phyloP scores from a whole-genome alignment of 2,888 invertebrate genomes.

The Megaustenia siamemsis region DNA sequence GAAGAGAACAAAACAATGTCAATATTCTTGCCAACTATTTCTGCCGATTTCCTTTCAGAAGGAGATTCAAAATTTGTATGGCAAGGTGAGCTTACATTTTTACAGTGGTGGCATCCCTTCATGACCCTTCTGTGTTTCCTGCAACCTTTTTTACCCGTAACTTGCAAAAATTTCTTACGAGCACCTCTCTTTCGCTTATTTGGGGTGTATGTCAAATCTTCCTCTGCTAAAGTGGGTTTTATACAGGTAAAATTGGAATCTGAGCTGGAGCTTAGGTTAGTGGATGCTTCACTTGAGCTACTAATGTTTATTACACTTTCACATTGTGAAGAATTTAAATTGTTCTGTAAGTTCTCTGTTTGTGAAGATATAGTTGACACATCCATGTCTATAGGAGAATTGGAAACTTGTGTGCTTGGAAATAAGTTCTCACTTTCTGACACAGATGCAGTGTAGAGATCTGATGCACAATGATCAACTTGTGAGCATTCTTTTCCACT shows the following conservation, averaged over 20 bases:
- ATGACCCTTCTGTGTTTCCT: not conserved
- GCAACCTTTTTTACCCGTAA: not conserved
- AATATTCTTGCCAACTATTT: not conserved
- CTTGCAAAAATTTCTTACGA: conserved; percentile 17
- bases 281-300: not conserved
- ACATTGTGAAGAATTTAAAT: conserved; percentile 32
- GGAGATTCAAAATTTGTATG: not conserved
- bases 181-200: conserved; percentile 41
- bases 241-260: conserved; percentile 40
- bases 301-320: not conserved
- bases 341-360: not conserved
- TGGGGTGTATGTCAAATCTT: not conserved
- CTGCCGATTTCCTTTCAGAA: not conserved
- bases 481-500: not conserved
- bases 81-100: not conserved
- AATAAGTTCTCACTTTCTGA: conserved; percentile 38
- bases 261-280: conserved; percentile 18
- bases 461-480: not conserved
- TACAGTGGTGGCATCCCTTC: conserved; percentile 1
- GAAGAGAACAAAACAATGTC: not conserved
- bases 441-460: not conserved
- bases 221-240: conserved; percentile 43
- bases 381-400: conserved; percentile 25
- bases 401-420: conserved; percentile 4
- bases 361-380: conserved; percentile 45